Base-by-base conservation (phyloP, 2,797 vertebrate species). In the Pangasius djambal region DNA sequence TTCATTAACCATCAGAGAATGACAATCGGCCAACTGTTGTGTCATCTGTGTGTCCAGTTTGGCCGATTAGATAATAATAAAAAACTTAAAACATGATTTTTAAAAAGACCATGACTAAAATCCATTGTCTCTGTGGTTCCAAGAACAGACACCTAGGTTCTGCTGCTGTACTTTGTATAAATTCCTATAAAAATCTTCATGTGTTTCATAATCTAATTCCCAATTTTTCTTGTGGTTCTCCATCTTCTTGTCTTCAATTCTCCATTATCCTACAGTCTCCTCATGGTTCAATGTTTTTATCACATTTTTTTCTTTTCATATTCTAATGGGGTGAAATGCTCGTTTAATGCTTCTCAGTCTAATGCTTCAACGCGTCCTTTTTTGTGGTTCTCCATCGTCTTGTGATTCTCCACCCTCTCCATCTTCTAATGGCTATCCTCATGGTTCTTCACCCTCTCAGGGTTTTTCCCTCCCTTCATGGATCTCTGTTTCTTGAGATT, bases 1-100 rank as follows among this genome's bases (percentile, higher is more conserved):
- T 94, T 95, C 94, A 94, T 95, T 91, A 94, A 96, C 94, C 93
- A 94, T 94, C 95, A 93, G 95, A 94, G 94, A 94, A 88, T 48
- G 40, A 48, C 48, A 48, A 65, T 50, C 28, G 92, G 94, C 94
- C 88, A 88, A 93, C 86, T 87, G 89, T 93, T 92, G 63, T 92
- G 92, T 92, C 94, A 95, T 92, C 94, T 90, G 6, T 90, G 6
- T 55, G 50, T 79, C 89, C 86, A 91, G 86, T 95, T 96, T 95
- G 95, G 91, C 85, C 95, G 96, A 96, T 95, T 96, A 96, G 92
- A 97, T 96, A 6, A 75, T 28, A 13, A 77, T 50, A n/a, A 12
- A 63, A 28, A 65, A 12, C 10, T 20, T 77, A 95, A 93, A 85
- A 81, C 90, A 89, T 90, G 82, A 89, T 93, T 94, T 93, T 91